Base-by-base conservation (phyloP, 2,113 vertebrate species). In the Ictidomys tridecemlineatus region DNA sequence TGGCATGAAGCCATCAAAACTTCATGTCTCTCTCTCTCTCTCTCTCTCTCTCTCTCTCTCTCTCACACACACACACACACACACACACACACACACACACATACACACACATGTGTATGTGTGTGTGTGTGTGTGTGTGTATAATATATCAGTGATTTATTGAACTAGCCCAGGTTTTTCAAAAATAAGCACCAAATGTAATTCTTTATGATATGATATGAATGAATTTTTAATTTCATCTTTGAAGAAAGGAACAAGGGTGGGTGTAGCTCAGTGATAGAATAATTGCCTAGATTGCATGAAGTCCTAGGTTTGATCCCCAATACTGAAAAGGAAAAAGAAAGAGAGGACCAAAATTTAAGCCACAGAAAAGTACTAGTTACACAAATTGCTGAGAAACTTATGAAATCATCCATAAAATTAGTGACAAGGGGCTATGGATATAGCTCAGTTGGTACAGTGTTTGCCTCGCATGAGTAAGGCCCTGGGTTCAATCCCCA, bases 121-220 rank as follows among this genome's bases (percentile, higher is more conserved):
- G n/a, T n/a, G n/a, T n/a, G n/a, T n/a, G n/a, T n/a, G n/a, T n/a
- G n/a, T n/a, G n/a, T n/a, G n/a, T n/a, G n/a, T n/a, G n/a, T n/a
- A n/a, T n/a, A n/a, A n/a, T n/a, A n/a, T n/a, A n/a, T 26, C 14
- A 89, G 56, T 89, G 94, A 63, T 80, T 91, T 95, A 86, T 87
- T 88, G 80, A 95, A n/a, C 39, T 45, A 91, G 32, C 39, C 34
- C 30, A 45, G 77, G 37, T 84, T 96, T 96, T 97, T 80, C 37
- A 85, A 78, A 82, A 91, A 96, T 39, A 92, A 82, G 72, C 83
- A 88, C 9, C 45, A 94, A 91, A 83, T 84, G 7, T 56, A 70
- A 77, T 86, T 94, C 42, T 94, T 97, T 67, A 56, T 89, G 63
- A 79, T 93, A 79, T 72, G 69, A 95, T 92, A 79, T 86, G 7